Percentiles rank a stretch among this genome's conserved stretches.
Conservation (phyloP, 2,888 invertebrate species). For the Trissolcus japonicus region DNA sequence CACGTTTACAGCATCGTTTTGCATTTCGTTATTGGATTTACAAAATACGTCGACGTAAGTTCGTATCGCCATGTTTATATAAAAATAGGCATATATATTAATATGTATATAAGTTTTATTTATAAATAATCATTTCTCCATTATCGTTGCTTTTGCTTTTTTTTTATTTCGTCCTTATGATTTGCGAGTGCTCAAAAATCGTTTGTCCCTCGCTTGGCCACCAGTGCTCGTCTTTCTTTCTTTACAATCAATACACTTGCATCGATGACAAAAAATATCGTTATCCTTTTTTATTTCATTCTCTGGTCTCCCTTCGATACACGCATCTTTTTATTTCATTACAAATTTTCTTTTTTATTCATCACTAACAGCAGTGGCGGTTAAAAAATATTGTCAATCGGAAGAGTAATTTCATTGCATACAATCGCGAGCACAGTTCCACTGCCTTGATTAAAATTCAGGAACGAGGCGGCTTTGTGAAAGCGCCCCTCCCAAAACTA, state of each 20-base stretch:
- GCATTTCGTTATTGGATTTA: conserved; percentile 66
- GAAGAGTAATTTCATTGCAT: conserved; percentile 18
- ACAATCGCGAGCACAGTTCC: conserved; percentile 10
- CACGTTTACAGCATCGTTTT: conserved; percentile 69
- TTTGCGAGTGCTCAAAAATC: not conserved
- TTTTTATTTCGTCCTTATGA: conserved; percentile 23
- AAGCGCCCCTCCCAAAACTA: not conserved
- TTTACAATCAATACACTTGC: conserved; percentile 28
- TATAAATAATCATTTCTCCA: conserved; percentile 63
- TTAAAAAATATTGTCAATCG: conserved; percentile 27
- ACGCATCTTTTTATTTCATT: conserved; percentile 23
- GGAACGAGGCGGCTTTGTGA: not conserved
- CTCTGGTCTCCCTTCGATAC: conserved; percentile 12
- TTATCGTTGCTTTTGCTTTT: conserved; percentile 23
- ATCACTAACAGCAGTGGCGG: conserved; percentile 25
- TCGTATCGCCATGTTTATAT: conserved; percentile 61
- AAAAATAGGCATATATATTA: conserved; percentile 62
- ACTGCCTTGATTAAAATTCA: conserved; percentile 18
- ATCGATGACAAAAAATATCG: conserved; percentile 30
- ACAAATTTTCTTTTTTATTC: not conserved
- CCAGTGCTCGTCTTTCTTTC: conserved; percentile 4
- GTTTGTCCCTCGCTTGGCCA: not conserved
- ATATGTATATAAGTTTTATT: conserved; percentile 57
- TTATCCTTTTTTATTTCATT: conserved; percentile 33
- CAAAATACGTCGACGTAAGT: conserved; percentile 60